phyloP scores from a whole-genome alignment of 2,888 invertebrate genomes.

The Didymodactylos carnosus region DNA sequence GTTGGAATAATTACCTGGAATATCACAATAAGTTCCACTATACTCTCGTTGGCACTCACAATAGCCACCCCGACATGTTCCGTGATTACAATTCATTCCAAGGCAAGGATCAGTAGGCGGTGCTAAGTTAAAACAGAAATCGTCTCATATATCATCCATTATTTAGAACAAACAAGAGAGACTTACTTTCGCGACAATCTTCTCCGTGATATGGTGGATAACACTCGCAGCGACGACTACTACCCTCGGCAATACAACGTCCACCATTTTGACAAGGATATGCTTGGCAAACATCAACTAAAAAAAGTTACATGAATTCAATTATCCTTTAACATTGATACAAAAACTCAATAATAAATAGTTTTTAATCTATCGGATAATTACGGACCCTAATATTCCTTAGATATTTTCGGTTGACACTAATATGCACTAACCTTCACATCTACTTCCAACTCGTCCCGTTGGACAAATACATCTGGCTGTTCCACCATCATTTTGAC shows the following conservation, averaged over 20 bases:
- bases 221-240: background rate
- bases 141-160: background rate
- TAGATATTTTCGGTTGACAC: too few species aligned
- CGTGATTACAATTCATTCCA: background rate
- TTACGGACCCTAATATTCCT: background rate
- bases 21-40: background rate
- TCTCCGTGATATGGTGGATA: background rate
- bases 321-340: background rate
- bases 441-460: background rate
- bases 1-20: background rate
- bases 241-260: background rate
- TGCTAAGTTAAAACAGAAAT: background rate
- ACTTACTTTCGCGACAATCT: background rate
- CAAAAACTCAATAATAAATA: background rate
- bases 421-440: too few species aligned
- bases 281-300: background rate
- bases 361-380: background rate
- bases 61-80: background rate
- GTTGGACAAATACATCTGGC: background rate
- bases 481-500: background rate
- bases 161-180: too few species aligned
- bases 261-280: background rate
- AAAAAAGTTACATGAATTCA: background rate
- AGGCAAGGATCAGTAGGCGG: background rate
- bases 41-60: background rate